Base-by-base conservation (phyloP, 37 sponge, comb jelly and placozoan species). In the Spongia lamella region DNA sequence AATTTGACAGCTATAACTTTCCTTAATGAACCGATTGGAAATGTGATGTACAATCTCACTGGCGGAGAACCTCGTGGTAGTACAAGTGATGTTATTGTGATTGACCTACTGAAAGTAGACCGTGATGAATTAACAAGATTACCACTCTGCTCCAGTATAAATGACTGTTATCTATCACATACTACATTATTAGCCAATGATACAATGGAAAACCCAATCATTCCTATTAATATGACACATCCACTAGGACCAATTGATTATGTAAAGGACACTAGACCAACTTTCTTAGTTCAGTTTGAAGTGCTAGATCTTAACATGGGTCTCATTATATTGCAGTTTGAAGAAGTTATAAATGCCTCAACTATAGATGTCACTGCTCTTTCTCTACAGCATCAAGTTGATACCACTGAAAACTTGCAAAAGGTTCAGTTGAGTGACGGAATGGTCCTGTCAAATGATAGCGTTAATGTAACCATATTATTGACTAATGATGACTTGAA, bases 281-380 rank as follows among this genome's bases (percentile, higher is more conserved):
- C 92, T 0, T 29, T 43, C 30, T 68, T 95, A 15, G 75, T 33
- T 2, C 54, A 75, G 40, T 95, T 95, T 70, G 47, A 32, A 22
- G n/a, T 51, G 3, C 53, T 95, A 31, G 96, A 95, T 70, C 56
- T 95, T 24, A 59, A 95, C 73, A 61, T 72, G 21, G 96, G 96
- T 6, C 20, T 77, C 20, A 13, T 95, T 3, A 75, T 60, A 14
- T 62, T 95, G 25, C 63, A 68, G 19, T 95, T 95, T 70, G 75
- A 73, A 3, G 96, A 91, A 60, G 79, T 85, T 22, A 88, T 95
- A 16, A 71, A 82, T 71, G 84, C 86, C 14, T 72, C 89, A 30
- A 79, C 86, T 17, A 61, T 88, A 0, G 62, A 88, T 56, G 63
- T 73, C 17, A 78, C 80, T 20, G 72, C 84, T 32, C 73, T 95